Evolutionary conservation across 2,888 invertebrate genomes (phyloP), one percentile per base, ranked within the genome.

Genomic region (Tiliacea aurago): DNA sequence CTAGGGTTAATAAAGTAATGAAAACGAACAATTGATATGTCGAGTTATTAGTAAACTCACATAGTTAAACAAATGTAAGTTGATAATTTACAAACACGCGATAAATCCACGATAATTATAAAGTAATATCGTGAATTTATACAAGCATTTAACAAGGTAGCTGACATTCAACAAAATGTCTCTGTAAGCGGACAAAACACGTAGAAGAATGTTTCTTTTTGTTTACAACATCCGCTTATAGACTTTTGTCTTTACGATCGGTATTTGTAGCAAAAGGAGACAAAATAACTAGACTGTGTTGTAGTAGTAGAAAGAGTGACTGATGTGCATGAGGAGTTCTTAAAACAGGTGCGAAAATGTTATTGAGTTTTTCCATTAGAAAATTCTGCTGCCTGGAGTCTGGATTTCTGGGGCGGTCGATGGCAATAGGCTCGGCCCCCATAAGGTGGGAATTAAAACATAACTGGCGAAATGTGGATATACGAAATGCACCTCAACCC

Each of bases 51-150:
- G 56, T 53, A 58, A 74, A 79, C 47, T 33, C 20, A n/a, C n/a
- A n/a, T 55, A 9, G 4, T 11, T 37, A 62, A 13, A 33, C 33
- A 51, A 59, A 23, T 51, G 49, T 37, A n/a, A 58, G 20, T 20
- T 51, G 66, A 49, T 63, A 64, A 65, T 80, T 64, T 47, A n/a
- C 53, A 56, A 33, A 20, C 51, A 59, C 59, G 61, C 53, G 65
- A 28, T 47, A 64, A 47, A 56, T 55, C 23, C 23, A 70, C 47
- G 70, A 75, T 62, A 53, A 70, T 73, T 45, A 49, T 51, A 47
- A 56, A 78, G 56, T 74, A 65, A 23, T 62, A 33, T 53, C 41
- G 43, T 55, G 20, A 70, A 70, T 59, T 75, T 59, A 66, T 23
- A 80, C 37, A 61, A 59, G 63, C 56, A 67, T 68, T 70, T 51